Base-by-base conservation (phyloP, 2,888 invertebrate genomes). In the Nemotelus nigrinus region DNA sequence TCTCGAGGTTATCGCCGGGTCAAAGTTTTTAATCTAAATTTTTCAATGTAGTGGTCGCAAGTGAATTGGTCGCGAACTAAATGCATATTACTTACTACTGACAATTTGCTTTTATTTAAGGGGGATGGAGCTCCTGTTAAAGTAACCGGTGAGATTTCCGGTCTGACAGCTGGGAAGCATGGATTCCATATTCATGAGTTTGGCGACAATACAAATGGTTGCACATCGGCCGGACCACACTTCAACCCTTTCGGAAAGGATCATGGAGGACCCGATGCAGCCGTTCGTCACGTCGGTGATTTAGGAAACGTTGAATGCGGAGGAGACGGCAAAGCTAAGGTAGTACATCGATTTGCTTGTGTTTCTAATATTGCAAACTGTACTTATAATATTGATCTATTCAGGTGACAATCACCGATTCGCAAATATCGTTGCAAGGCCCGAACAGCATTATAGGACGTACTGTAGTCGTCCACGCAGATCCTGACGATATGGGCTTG, bases 151-250 rank as follows among this genome's bases (percentile, higher is more conserved):
- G 92, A 95, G 87, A 90, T 98, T 7, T 88, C 86, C 48, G 97
- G 97, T 2, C 89, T 98, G 50, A 85, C 89, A 39, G 89, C 92
- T 86, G 98, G 98, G 79, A 85, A 88, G 2, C 89, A 87, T 79
- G 87, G 88, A 43, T 97, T 98, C 89, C 98, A 98, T 85, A 92
- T 98, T 79, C 98, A 98, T 85, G 96, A 98, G 88, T 98, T 96
- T 85, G 98, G 98, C 0, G 98, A 98, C 88, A 96, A 95, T 85
- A 96, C 97, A 47, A 96, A 98, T 85, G 96, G 96, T 0, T 98
- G 98, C 87, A 95, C 93, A n/a, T 96, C 96, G 57, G 96, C 98
- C 53, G 98, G 98, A 0, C 89, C 95, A 0, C 98, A 98, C 88
- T 98, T 95, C 88, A 98, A 98, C 88, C 98, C 98, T 0, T 81